phyloP scores from a whole-genome alignment of 2,888 invertebrate genomes.

The Eristalinus aeneus region DNA sequence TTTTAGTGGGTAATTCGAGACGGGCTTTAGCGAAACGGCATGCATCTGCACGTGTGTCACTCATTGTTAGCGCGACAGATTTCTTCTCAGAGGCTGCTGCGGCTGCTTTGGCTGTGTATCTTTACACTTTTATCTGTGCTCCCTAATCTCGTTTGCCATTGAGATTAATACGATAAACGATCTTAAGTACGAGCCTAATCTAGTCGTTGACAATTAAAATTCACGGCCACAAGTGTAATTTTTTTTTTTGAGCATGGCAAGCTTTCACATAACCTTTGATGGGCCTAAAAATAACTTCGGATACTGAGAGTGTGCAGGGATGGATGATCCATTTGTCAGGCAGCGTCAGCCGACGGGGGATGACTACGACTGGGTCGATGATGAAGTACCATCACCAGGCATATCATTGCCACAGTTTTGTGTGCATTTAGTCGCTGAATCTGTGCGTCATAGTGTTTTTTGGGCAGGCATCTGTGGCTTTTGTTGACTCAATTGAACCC shows the following conservation, averaged over 20 bases:
- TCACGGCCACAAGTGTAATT: conserved; percentile 26
- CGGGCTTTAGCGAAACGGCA: not conserved
- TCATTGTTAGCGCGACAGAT: conserved; percentile 23
- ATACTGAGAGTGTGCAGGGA: not conserved
- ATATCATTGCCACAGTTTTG: not conserved
- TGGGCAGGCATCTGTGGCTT: not conserved
- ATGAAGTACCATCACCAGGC: not conserved
- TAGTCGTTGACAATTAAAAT: conserved; percentile 26
- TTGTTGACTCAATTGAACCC: conserved; percentile 12
- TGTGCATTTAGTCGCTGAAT: not conserved
- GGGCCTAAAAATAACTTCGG: conserved; percentile 26
- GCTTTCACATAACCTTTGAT: conserved; percentile 17
- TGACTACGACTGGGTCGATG: not conserved
- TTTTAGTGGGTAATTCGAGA: conserved; percentile 1
- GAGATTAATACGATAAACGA: conserved; percentile 33
- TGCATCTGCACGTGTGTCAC: conserved; percentile 46
- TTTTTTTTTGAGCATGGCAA: not conserved
- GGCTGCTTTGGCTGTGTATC: not conserved
- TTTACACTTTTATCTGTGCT: conserved; percentile 6
- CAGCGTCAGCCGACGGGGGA: not conserved
- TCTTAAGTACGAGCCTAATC: conserved; percentile 18
- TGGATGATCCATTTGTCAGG: conserved; percentile 23
- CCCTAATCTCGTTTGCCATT: conserved; percentile 38
- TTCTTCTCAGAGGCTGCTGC: not conserved
- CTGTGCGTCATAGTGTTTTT: not conserved